Conservation (phyloP, 2,797 vertebrate genomes). For the Leptoclinus maculatus region DNA sequence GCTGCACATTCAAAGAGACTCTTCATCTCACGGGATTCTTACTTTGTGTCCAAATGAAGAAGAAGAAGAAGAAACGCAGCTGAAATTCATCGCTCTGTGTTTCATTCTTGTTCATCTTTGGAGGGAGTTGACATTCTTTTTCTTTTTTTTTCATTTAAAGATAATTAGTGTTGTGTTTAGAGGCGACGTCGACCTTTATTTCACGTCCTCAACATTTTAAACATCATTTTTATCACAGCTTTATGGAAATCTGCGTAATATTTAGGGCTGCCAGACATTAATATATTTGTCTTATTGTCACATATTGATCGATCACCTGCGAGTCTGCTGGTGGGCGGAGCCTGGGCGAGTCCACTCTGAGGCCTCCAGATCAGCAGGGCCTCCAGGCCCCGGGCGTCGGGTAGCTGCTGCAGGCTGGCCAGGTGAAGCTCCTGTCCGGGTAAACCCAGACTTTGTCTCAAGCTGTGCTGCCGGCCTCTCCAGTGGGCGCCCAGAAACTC, state of each 20-base stretch:
- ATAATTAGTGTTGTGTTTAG: background rate
- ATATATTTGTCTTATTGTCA: background rate
- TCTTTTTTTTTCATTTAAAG: background rate
- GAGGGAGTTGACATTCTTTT: background rate
- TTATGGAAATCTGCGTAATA: background rate
- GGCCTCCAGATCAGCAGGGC: constrained; percentile 88
- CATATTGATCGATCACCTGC: constrained; percentile 51
- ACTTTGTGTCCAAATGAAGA: background rate
- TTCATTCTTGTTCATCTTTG: background rate
- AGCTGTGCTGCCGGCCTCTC: constrained; percentile 90
- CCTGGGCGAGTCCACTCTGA: constrained; percentile 63
- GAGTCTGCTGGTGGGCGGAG: constrained; percentile 82
- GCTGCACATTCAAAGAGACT: background rate
- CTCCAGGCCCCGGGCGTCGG: constrained; percentile 82
- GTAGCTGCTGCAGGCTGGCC: constrained; percentile 92
- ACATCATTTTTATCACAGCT: background rate
- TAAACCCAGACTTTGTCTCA: constrained; percentile 84
- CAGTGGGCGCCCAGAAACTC: constrained; percentile 95
- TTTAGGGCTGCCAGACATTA: background rate
- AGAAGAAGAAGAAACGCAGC: background rate
- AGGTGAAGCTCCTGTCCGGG: constrained; percentile 88
- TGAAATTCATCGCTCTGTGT: background rate
- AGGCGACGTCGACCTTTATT: background rate
- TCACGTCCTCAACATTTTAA: background rate
- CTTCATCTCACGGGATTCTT: background rate